Conservation (phyloP, 2,797 vertebrate species). For the Miichthys miiuy region DNA sequence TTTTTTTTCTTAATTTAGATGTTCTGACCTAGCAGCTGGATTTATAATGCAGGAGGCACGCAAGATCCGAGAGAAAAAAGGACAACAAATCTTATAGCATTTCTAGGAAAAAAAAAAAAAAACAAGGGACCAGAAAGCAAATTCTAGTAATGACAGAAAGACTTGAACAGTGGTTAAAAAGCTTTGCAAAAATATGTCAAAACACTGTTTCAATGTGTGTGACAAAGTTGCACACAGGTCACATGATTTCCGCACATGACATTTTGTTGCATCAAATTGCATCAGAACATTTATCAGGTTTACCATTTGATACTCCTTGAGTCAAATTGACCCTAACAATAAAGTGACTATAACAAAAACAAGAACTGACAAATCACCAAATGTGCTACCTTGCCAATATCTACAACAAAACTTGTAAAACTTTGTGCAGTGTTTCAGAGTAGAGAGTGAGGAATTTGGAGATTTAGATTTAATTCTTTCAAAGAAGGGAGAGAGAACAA, state of each 20-base stretch:
- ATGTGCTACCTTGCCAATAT: neutral
- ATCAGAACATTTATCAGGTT: slow-evolving; percentile 2
- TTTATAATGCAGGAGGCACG: neutral
- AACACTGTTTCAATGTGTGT: neutral
- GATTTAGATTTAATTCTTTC: neutral
- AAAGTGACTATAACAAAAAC: neutral
- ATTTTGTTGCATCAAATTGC: neutral
- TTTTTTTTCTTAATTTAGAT: neutral
- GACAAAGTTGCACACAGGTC: neutral
- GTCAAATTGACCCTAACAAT: neutral
- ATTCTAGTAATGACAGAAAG: neutral
- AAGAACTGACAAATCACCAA: neutral
- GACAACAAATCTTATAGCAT: neutral
- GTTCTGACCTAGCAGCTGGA: slow-evolving; percentile 12
- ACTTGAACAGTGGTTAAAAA: neutral
- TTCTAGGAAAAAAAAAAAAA: neutral
- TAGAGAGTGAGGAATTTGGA: neutral
- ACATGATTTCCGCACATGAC: neutral
- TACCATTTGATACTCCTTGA: neutral
- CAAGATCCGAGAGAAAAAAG: neutral
- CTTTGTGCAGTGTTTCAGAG: neutral
- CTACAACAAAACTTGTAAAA: neutral
- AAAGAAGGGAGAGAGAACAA: neutral
- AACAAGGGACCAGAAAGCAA: neutral
- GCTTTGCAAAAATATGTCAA: slow-evolving; percentile 5